Percentiles rank a stretch among this genome's conserved stretches.
These are phyloP conservation scores for Perdix hodgsoniae DNA, from an alignment of 2,797 vertebrate genomes.

Conservation along the genomic window DNA sequence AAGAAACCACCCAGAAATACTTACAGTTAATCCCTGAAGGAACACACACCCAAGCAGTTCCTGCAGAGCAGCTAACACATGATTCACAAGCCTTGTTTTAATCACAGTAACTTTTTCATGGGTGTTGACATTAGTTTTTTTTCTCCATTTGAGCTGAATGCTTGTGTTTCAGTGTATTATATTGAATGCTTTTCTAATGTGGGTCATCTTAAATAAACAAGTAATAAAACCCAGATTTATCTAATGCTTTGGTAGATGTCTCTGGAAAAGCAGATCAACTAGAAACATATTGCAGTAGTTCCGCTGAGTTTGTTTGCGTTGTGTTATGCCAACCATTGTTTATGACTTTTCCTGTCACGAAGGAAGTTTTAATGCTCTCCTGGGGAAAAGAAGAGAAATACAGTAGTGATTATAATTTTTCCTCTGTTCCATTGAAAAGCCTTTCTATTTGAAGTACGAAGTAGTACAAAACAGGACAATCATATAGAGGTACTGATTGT, in stretches of 20 bases:
- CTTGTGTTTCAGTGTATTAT: neutral
- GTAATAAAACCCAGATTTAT: neutral
- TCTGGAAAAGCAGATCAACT: neutral
- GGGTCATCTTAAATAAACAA: constrained; percentile 14
- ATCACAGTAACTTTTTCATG: neutral
- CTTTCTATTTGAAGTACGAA: neutral
- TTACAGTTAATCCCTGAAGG: neutral
- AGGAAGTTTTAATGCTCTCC: neutral
- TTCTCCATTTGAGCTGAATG: neutral
- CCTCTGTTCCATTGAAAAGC: neutral
- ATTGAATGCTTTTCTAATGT: neutral
- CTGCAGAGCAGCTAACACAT: neutral
- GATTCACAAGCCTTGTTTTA: neutral
- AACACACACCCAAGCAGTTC: neutral
- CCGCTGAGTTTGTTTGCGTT: neutral
- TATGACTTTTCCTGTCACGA: neutral
- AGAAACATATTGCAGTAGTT: neutral
- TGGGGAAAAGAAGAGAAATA: neutral
- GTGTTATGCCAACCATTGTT: neutral
- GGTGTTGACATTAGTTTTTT: neutral
- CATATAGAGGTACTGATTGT: neutral
- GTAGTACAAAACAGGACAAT: neutral
- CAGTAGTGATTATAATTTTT: neutral
- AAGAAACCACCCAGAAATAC: neutral
- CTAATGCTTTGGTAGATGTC: neutral